Evolutionary conservation across 2,113 vertebrate species (phyloP), one percentile per base, ranked within the genome.

Genomic region (Ammodytes dubius): DNA sequence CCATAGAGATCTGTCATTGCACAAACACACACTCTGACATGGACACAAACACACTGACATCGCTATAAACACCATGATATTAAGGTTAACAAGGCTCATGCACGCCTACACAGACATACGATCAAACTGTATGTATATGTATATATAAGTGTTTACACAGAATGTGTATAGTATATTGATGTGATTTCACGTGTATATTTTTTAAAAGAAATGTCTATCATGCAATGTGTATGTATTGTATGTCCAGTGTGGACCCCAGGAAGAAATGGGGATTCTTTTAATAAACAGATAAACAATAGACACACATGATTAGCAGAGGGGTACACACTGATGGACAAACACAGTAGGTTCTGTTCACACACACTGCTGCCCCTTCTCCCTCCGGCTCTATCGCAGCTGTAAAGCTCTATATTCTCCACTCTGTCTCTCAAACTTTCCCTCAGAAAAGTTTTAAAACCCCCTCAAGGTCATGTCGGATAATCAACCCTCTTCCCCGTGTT

Each of bases 401-500:
- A 42, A 74, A 81, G 76, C 59, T 79, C 43, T 27, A 15, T 3
- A 56, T 42, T 65, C 47, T 68, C 56, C 79, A 83, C 68, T 84
- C 86, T 84, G 54, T 73, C 75, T 65, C 46, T 53, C 35, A 5
- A 84, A 93, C 86, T 88, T 91, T 83, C 54, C 12, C 35, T 65
- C 27, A 56, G 87, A 56, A 82, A 85, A 57, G 75, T 75, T 74
- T 66, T 39, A 81, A 84, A 87, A 4, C 19, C 74, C 27, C 82
- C 90, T 92, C 88, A 94, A 94, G 91, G 93, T 93, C 89, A 91
- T 74, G 78, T 58, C 27, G 76, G 83, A 91, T 91, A 90, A 93
- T 92, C 79, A 88, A 74, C 86, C 65, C 66, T 73, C 73, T 76
- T 86, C 77, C 77, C 81, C 15, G 81, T 54, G 83, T 77, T 79